Conservation (phyloP, 2,797 vertebrate genomes). For the Anolis apletophallus region DNA sequence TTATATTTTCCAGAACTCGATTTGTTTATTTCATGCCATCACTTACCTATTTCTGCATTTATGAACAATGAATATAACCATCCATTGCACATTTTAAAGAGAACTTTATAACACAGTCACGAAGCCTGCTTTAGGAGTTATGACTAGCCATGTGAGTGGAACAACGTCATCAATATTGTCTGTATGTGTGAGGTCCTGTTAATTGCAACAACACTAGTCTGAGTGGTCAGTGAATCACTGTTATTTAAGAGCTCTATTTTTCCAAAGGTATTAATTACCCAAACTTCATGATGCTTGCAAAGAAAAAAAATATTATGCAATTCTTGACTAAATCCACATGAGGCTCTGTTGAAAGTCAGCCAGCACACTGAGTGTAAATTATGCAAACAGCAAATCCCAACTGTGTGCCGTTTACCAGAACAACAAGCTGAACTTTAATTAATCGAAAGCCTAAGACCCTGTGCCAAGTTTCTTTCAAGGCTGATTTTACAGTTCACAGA, state of each 20-base stretch:
- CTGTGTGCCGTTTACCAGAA: slow-evolving; percentile 73
- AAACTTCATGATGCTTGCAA: slow-evolving; percentile 23
- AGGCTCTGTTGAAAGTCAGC: slow-evolving; percentile 60
- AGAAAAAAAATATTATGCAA: background rate
- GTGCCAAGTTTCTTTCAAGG: slow-evolving; percentile 71
- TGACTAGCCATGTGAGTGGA: background rate
- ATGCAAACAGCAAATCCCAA: slow-evolving; percentile 70
- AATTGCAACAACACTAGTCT: background rate
- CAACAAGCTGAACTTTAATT: slow-evolving; percentile 76
- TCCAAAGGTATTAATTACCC: slow-evolving; percentile 49
- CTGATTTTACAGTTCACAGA: slow-evolving; percentile 71
- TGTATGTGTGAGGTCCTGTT: slow-evolving; percentile 5
- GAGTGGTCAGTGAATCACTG: slow-evolving; percentile 9
- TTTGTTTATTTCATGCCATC: slow-evolving; percentile 3
- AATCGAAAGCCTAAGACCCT: slow-evolving; percentile 64
- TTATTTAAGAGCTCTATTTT: slow-evolving; percentile 41
- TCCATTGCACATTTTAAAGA: background rate
- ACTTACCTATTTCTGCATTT: background rate
- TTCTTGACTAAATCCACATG: slow-evolving; percentile 55
- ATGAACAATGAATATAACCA: background rate
- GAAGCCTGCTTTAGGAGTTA: slow-evolving; percentile 14
- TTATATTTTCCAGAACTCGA: background rate
- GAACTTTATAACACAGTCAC: slow-evolving; percentile 16
- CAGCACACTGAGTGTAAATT: slow-evolving; percentile 69
- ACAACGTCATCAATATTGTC: background rate